A percentile compares a stretch with the other conserved stretches of the same genome.
Evolutionary conservation across 2,113 vertebrate species (phyloP).

Genomic region (Grus americana): DNA sequence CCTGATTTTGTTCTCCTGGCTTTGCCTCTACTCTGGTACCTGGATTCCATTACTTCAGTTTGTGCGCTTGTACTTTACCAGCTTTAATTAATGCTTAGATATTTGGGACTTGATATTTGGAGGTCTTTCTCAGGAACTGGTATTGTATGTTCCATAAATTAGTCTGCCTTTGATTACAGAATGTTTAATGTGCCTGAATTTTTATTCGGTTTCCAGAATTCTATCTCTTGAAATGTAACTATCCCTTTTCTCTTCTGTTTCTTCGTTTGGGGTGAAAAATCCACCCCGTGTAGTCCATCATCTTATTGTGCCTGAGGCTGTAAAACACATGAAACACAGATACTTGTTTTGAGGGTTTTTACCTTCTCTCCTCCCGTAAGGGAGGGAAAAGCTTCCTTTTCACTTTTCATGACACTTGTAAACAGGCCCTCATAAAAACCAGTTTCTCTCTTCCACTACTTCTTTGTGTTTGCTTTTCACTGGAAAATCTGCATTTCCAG

Average conservation of each 20-base stretch:
- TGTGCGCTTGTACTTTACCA: background rate
- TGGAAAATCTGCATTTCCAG: background rate
- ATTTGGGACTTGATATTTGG: background rate
- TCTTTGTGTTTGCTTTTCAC: background rate
- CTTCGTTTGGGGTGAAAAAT: background rate
- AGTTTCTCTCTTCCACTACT: background rate
- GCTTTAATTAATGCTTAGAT: background rate
- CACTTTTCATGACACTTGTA: background rate
- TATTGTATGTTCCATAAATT: background rate
- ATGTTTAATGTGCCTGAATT: background rate
- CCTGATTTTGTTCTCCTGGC: background rate
- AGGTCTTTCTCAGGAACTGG: background rate
- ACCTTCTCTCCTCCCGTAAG: background rate
- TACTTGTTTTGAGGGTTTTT: background rate
- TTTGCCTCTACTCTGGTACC: background rate
- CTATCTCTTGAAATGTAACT: background rate
- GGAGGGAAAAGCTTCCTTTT: background rate
- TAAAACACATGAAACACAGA: background rate
- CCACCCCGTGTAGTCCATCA: background rate
- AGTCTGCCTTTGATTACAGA: background rate
- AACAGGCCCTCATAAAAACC: fast-evolving
- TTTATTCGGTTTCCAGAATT: background rate
- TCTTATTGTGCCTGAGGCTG: background rate
- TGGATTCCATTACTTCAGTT: background rate
- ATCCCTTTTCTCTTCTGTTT: background rate